These are phyloP conservation scores for Aphaenogaster ashmeadi DNA, from an alignment of 1,140 invertebrate genomes.

Conservation along the genomic window DNA sequence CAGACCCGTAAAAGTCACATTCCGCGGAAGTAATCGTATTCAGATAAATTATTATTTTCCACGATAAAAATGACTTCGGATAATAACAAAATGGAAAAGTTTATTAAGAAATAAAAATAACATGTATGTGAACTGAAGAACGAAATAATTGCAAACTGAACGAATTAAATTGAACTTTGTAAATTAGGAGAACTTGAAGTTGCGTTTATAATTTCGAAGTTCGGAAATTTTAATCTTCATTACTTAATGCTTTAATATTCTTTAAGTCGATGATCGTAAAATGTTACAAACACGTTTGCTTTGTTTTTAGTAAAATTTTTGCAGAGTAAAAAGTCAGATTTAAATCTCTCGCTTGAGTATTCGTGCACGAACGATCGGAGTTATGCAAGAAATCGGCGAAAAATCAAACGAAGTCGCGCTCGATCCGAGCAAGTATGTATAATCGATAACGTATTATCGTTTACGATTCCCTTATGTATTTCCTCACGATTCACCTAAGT, in stretches of 20 bases:
- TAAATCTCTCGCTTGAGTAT: neutral
- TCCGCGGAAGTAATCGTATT: neutral
- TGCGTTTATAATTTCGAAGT: neutral
- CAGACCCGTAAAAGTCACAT: neutral
- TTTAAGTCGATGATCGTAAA: neutral
- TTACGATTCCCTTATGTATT: slow-evolving; percentile 23
- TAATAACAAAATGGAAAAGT: neutral
- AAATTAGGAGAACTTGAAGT: neutral
- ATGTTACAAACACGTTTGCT: neutral
- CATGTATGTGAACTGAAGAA: neutral
- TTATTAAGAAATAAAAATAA: neutral
- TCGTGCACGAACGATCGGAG: neutral
- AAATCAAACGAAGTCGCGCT: slow-evolving; percentile 54
- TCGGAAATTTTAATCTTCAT: neutral
- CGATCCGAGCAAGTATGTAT: slow-evolving; percentile 22
- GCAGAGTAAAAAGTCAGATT: neutral
- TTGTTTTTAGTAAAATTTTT: slow-evolving; percentile 5
- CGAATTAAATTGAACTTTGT: neutral
- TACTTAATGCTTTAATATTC: neutral
- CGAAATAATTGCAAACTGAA: neutral
- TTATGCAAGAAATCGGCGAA: neutral
- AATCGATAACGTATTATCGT: slow-evolving; percentile 44
- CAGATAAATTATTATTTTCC: neutral
- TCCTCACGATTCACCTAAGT: neutral
- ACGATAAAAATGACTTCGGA: neutral